Percentiles rank a stretch among this genome's conserved stretches.
phyloP scores from a whole-genome alignment of 2,888 invertebrate species.

The Ochropleura leucogaster region DNA sequence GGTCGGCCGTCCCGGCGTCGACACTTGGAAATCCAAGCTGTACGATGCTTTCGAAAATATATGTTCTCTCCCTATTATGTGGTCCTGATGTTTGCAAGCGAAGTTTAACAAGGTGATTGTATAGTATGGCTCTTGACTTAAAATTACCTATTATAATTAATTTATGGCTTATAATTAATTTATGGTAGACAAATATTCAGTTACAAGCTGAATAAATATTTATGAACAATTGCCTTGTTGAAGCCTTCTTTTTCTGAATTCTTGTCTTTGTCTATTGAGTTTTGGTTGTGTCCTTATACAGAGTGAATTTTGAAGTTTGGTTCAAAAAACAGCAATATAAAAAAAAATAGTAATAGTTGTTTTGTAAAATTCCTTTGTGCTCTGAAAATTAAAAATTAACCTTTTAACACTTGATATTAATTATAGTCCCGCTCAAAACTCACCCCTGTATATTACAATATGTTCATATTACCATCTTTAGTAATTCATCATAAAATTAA shows the following conservation, averaged over 20 bases:
- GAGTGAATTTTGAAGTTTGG: neutral
- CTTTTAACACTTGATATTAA: neutral
- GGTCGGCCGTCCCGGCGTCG: neutral
- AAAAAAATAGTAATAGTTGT: neutral
- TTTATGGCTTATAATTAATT: neutral
- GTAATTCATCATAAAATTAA: neutral
- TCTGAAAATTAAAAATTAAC: neutral
- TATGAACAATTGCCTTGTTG: neutral
- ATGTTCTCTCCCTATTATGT: conserved; percentile 3
- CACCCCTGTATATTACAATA: neutral
- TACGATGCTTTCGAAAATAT: neutral
- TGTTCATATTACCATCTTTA: neutral
- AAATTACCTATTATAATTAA: too few species aligned
- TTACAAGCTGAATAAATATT: neutral
- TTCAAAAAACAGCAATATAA: neutral
- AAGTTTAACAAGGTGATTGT: conserved; percentile 17
- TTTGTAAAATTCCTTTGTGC: neutral
- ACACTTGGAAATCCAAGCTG: neutral
- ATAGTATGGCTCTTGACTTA: neutral
- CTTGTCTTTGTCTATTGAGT: neutral
- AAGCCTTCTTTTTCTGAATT: neutral
- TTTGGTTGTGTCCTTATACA: conserved; percentile 5
- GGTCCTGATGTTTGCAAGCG: neutral
- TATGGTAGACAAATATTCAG: neutral
- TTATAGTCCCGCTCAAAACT: neutral